Base-by-base conservation (phyloP, 1,140 invertebrate genomes). In the Planococcus citri region DNA sequence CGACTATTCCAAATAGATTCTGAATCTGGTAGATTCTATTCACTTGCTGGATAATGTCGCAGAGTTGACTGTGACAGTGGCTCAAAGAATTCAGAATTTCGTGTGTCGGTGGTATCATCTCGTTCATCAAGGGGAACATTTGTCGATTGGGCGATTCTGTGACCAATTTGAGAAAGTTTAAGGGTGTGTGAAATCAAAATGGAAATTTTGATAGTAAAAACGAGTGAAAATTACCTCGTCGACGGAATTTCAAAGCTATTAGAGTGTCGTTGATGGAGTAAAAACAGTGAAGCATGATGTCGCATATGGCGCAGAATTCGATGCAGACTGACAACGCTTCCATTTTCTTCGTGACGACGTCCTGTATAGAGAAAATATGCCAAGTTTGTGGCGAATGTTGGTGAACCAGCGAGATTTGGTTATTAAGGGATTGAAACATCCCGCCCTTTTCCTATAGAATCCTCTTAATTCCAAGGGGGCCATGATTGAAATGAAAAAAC, bases 1-100 rank as follows among this genome's bases (percentile, higher is more conserved):
- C 38, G 58, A 67, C 41, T 0, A 71, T 22, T 21, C 29, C 38
- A 27, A 71, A 38, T 25, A 69, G 67, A 10, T 69, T 71, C 33
- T 69, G 68, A 22, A 69, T 37, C 68, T 71, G 27, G n/a, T 71
- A 71, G 24, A 71, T 57, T n/a, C 20, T 12, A 17, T 71, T 71
- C 6, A 64, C 57, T 1, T 22, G 68, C 3, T 69, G 68, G 17
- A 71, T 57, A 6, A 71, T 69, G 24, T 58, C 37, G 60, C 71
- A 69, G 8, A 71, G 60, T 12, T 71, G 27, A 1, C 17, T 24
- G 33, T 71, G 71, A 1, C 68, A 68, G 22, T 17, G 67, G 14
- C 41, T 41, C 9, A 69, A 29, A 1, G 20, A 25, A 21, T 37
- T 22, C 1, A 71, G 17, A 6, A 51, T 41, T 6, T 64, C 25